Evolutionary conservation across 2,888 invertebrate species (phyloP).

Genomic region (Andrena bucephala): DNA sequence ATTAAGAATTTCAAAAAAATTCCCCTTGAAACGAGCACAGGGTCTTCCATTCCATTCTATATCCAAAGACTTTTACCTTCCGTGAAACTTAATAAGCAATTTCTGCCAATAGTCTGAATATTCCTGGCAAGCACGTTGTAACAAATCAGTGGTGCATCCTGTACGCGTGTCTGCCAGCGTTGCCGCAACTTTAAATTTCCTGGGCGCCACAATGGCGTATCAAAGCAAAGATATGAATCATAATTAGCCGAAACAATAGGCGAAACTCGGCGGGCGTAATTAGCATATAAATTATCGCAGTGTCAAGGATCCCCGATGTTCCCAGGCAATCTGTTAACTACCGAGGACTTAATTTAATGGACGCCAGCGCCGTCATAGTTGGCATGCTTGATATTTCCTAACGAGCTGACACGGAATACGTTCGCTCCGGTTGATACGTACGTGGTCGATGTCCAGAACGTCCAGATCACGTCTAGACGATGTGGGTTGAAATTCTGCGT

Average conservation of each 20-base stretch:
- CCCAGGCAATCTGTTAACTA: constrained; percentile 52
- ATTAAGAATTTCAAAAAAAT: too few relatives aligned
- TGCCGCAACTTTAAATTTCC: not conserved
- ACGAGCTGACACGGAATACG: constrained; percentile 51
- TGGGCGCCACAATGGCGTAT: not conserved
- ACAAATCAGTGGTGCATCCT: not conserved
- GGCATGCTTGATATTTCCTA: constrained; percentile 57
- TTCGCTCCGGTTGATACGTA: constrained; percentile 22
- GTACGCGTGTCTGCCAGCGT: not conserved
- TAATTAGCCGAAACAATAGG: constrained; percentile 40
- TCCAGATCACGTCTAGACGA: constrained; percentile 10
- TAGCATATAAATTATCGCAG: constrained; percentile 39
- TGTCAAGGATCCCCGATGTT: constrained; percentile 26
- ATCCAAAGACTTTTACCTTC: too few relatives aligned
- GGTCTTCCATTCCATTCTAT: too few relatives aligned
- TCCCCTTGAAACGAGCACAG: too few relatives aligned
- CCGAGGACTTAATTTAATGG: constrained; percentile 55
- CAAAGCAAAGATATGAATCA: constrained; percentile 20
- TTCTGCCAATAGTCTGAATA: too few relatives aligned
- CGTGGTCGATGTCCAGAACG: constrained; percentile 15
- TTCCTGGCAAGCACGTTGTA: not conserved
- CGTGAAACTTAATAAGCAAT: not conserved
- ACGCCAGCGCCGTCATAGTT: constrained; percentile 42
- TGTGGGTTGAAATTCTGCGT: not conserved
- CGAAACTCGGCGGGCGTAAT: constrained; percentile 16